Conservation (phyloP, 2,888 invertebrate genomes). For the Phoronis australis region DNA sequence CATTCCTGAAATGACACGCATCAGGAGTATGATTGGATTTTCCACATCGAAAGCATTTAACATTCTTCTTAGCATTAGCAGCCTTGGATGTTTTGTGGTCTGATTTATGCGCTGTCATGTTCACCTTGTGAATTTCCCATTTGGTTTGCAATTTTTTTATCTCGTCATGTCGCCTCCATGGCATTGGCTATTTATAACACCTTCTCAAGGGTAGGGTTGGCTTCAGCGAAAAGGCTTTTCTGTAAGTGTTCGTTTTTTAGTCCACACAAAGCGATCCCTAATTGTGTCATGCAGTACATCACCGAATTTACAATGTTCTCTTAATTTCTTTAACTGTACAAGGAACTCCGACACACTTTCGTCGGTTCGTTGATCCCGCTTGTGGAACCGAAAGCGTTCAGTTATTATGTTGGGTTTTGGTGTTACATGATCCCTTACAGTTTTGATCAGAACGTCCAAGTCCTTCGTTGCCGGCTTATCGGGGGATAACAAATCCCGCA, state of each 20-base stretch:
- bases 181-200: constrained; percentile 10
- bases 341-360: constrained; percentile 11
- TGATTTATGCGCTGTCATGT: no score
- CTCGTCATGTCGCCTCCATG: constrained; percentile 13
- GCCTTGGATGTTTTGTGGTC: no score
- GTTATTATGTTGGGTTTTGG: constrained; percentile 15
- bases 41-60: no score
- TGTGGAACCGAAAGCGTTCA: no score
- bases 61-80: no score
- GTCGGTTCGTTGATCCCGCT: constrained; percentile 11
- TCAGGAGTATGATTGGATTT: constrained; percentile 2
- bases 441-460: constrained; percentile 8
- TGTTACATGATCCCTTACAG: constrained; percentile 9
- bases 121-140: no score
- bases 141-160: constrained; percentile 11
- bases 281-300: constrained; percentile 7
- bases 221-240: constrained; percentile 9
- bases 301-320: constrained; percentile 14
- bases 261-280: constrained; percentile 19
- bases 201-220: constrained; percentile 4
- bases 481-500: constrained; percentile 8
- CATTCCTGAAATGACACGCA: constrained; percentile 5
- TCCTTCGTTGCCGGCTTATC: constrained; percentile 13
- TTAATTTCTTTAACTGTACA: constrained; percentile 10
- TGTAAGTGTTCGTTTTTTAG: constrained; percentile 6